Base-by-base conservation (phyloP, 2,113 vertebrate species). In the Salvator merianae region DNA sequence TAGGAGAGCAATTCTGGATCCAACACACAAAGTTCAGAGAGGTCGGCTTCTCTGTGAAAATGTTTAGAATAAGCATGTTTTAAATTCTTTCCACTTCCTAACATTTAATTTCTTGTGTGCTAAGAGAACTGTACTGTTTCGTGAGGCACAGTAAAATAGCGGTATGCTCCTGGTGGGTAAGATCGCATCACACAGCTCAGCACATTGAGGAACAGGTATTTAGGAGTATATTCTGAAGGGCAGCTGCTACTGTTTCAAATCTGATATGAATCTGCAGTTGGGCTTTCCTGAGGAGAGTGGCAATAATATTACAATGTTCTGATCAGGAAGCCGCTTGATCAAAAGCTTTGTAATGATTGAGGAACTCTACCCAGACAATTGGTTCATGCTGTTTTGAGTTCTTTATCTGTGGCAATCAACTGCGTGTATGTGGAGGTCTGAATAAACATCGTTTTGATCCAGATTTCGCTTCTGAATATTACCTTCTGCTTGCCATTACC, bases 251-350 rank as follows among this genome's bases (percentile, higher is more conserved):
- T 89, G 8, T 89, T 76, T 62, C 83, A 92, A 34, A 90, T 89
- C 90, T 90, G 91, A 87, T 90, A 79, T 0, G 0, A 81, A 43
- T 82, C 87, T 86, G 86, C 80, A 66, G 84, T 77, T 80, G 50
- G 0, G 2, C 72, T 83, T 77, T 75, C 28, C 77, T 26, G 4
- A 79, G 82, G 85, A 77, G 55, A 59, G 87, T 90, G 87, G 81
- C 87, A 90, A 90, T 89, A 92, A 89, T 90, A 73, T 92, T 93
- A 79, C 73, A 76, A 90, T 91, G 89, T 85, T 92, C 90, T 87
- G 82, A 65, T 92, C 89, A 63, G 79, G 8, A 53, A 72, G 14
- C 7, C 38, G 62, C 83, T 79, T 86, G 84, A 88, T 92, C 91
- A 81, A 89, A 78, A n/a, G 62, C 43, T 79, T 65, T 87, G 71